A percentile compares a stretch with the other conserved stretches of the same genome.
phyloP scores from a whole-genome alignment of 2,113 vertebrate genomes.

The Catharus minimus region DNA sequence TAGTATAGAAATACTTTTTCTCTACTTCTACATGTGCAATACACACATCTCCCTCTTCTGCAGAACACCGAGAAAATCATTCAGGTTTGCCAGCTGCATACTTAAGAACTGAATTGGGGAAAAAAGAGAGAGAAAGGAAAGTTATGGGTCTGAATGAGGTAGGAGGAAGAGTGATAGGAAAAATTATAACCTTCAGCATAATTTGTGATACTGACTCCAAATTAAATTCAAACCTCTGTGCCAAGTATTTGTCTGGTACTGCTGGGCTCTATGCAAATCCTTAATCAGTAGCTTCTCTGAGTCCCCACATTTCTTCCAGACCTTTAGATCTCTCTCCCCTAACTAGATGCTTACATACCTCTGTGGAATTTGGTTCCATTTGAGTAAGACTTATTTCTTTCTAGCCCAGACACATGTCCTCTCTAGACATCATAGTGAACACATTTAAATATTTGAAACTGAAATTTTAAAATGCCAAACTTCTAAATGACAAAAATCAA shows the following conservation, averaged over 20 bases:
- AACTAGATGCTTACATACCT: background rate
- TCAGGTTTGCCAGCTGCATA: background rate
- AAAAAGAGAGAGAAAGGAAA: background rate
- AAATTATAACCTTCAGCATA: background rate
- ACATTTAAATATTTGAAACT: background rate
- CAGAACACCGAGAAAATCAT: background rate
- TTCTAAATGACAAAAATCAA: background rate
- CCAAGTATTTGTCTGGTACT: background rate
- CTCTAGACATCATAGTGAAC: background rate
- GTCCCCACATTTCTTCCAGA: background rate
- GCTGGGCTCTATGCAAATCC: background rate
- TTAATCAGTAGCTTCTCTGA: background rate
- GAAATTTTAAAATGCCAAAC: background rate
- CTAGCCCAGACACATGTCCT: background rate
- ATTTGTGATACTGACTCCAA: background rate
- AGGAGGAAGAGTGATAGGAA: background rate
- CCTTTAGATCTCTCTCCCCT: background rate
- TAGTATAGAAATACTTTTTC: background rate
- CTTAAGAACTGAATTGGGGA: background rate
- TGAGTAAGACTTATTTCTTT: background rate
- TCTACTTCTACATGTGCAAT: background rate
- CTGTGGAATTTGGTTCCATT: background rate
- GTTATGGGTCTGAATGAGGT: background rate
- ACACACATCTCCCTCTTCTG: background rate
- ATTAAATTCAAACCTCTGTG: background rate